Evolutionary conservation across 2,888 invertebrate genomes (phyloP), one percentile per base, ranked within the genome.

Genomic region (Nemurella pictetii): DNA sequence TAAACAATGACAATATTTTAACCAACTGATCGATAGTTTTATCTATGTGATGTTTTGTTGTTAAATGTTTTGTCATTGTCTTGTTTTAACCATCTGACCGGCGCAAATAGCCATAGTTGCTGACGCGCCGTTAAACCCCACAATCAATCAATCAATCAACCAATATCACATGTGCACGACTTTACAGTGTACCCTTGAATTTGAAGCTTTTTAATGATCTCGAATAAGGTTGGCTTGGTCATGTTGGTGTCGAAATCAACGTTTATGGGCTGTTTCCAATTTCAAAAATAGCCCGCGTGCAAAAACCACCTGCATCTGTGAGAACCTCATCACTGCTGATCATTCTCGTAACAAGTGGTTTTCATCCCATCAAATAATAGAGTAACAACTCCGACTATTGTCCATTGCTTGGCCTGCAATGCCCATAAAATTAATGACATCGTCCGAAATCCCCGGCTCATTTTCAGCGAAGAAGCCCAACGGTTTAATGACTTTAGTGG

Each of bases 201-300:
- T n/a, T 85, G 29, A n/a, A 86, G 72, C 27, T 77, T 55, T n/a
- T n/a, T 80, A 36, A 86, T 85, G n/a, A 86, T 81, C 32, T 84
- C 27, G 72, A 55, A 30, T 35, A 87, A 32, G 7, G 84, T 36
- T 28, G 75, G 85, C 9, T 73, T 27, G 20, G 84, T 84, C 83
- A 87, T 83, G n/a, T n/a, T 26, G 0, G 0, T 74, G 80, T 87
- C 86, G 83, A 86, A 87, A n/a, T 77, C 85, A 32, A 77, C 85
- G 73, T 83, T 87, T 20, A 87, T 72, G 4, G 84, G 80, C 55
- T 87, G 87, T 55, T 87, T 87, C 86, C 87, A 87, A 3, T 74
- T 83, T 20, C 28, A 32, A n/a, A 28, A 83, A 84, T 12, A 87
- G 28, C 15, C 85, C 86, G 12, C 86, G 30, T n/a, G 85, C 83